Percentiles rank a stretch among this genome's conserved stretches.
phyloP scores from a whole-genome alignment of 2,888 invertebrate genomes.

The Ophraella communa region DNA sequence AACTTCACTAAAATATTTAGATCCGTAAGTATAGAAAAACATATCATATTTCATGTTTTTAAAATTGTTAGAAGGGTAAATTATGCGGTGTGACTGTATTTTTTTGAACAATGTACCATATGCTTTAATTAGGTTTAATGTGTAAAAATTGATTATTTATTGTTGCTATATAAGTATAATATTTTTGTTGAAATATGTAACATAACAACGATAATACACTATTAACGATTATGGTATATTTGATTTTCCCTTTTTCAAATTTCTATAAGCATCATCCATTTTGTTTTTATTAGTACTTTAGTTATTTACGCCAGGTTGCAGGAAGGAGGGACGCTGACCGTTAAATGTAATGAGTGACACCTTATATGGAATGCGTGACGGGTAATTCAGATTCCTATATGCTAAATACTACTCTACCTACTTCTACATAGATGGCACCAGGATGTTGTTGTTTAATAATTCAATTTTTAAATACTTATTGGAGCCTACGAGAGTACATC shows the following conservation, averaged over 20 bases:
- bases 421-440: no score
- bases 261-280: neutral
- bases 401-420: no score
- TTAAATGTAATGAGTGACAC: no score
- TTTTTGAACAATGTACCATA: conserved; percentile 38
- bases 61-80: neutral
- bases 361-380: no score
- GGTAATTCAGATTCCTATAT: no score
- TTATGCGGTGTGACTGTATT: conserved; percentile 26
- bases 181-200: conserved; percentile 45
- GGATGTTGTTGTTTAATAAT: no score
- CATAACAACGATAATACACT: conserved; percentile 41
- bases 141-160: conserved; percentile 41
- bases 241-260: conserved; percentile 6
- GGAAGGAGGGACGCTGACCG: no score
- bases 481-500: no score
- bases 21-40: no score
- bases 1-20: no score
- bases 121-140: conserved; percentile 38
- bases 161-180: conserved; percentile 41
- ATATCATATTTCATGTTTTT: neutral
- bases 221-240: conserved; percentile 12
- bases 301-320: no score
- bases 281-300: neutral
- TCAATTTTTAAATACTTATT: no score